Conservation (phyloP, 2,113 vertebrate species). For the Nettapus auritus region DNA sequence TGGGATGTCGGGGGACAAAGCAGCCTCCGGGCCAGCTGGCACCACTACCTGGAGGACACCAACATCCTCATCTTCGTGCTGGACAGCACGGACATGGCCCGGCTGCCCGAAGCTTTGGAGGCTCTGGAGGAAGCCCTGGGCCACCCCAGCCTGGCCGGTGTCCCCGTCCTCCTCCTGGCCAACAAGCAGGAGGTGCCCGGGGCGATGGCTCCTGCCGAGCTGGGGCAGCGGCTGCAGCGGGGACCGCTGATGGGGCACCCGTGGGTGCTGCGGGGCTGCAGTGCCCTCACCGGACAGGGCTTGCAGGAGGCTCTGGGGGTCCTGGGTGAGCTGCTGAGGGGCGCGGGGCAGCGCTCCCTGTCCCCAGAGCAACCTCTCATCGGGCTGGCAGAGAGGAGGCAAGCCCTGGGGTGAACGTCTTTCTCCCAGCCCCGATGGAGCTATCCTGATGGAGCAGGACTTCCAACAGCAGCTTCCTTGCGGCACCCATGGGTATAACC, state of each 20-base stretch:
- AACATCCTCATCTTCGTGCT: conserved; percentile 84
- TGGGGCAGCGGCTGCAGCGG: conserved; percentile 71
- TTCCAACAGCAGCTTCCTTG: background rate
- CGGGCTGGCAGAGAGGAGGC: background rate
- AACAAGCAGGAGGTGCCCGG: conserved; percentile 87
- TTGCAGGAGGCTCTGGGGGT: conserved; percentile 80
- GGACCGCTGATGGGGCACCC: background rate
- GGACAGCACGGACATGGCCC: conserved; percentile 79
- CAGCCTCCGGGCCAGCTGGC: conserved; percentile 85
- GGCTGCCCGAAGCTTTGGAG: conserved; percentile 77
- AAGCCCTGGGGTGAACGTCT: background rate
- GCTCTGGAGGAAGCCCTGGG: conserved; percentile 76
- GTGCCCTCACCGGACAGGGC: conserved; percentile 78
- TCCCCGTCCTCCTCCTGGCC: conserved; percentile 89
- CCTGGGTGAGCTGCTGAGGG: conserved; percentile 76
- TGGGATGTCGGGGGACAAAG: conserved; percentile 90
- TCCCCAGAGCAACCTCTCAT: background rate
- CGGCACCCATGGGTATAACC: background rate
- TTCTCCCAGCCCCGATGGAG: background rate
- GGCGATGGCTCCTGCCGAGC: conserved; percentile 75
- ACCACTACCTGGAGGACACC: conserved; percentile 81
- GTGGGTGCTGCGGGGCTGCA: conserved; percentile 87
- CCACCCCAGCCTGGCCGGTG: conserved; percentile 67
- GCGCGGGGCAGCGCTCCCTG: background rate
- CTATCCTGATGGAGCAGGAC: background rate